Evolutionary conservation across 2,113 vertebrate genomes (phyloP), one percentile per base, ranked within the genome.

Genomic region (Aix galericulata): DNA sequence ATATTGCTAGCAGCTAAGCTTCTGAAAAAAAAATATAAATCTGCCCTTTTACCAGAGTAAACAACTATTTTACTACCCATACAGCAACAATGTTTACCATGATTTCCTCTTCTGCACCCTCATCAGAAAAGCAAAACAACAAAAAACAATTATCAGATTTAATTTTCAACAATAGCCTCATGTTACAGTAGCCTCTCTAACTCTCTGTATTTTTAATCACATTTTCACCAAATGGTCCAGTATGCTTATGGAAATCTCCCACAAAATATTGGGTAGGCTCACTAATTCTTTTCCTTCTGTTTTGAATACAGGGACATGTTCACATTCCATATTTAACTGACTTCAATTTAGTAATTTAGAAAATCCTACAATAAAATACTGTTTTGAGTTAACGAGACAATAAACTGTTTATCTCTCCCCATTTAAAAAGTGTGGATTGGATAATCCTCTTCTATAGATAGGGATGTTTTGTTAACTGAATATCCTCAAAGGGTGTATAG

Each of bases 201-300:
- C 29, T 81, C 36, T 86, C 52, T 50, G 9, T 76, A 53, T 63
- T 1, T 9, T 87, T 67, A 74, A 72, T 80, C 32, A 50, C 1
- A 2, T 91, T 95, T 78, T 67, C 80, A 0, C 52, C 56, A 92
- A 88, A 71, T 67, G 26, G 50, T 67, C 14, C 86, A 75, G 14
- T 48, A 34, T 52, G 50, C 22, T 69, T 2, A 3, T 32, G 27
- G 38, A 86, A 94, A 60, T 34, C 21, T 67, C 31, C 88, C 56
- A 60, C 31, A 88, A 93, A 90, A 63, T 38, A 86, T 32, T 52
- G 69, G 36, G 9, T 34, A 11, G 64, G 21, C 52, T 78, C 66
- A 50, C 58, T 76, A 92, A 94, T 91, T 79, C 55, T 25, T 91
- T 87, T 86, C 71, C 44, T 93, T 96, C 89, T 94, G 74, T 90